phyloP scores from a whole-genome alignment of 2,888 invertebrate genomes.

The Dendrolimus pini region DNA sequence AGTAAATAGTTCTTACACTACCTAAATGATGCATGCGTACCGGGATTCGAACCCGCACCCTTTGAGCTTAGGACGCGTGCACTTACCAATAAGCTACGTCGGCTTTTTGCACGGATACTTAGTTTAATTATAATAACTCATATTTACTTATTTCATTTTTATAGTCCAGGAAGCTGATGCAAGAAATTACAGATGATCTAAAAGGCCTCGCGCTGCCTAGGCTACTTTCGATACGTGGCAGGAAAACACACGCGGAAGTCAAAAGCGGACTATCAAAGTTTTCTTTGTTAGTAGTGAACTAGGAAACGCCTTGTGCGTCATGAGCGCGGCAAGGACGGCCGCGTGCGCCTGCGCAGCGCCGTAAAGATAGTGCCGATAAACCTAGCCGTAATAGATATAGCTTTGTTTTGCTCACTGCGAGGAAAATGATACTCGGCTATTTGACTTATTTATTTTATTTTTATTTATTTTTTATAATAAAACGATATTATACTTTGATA shows the following conservation, averaged over 20 bases:
- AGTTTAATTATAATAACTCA: no score
- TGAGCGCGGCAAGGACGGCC: conserved; percentile 18
- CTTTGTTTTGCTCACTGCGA: conserved; percentile 9
- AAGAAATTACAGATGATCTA: not conserved
- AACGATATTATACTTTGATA: no score
- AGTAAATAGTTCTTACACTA: no score
- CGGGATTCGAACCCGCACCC: no score
- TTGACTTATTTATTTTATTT: no score
- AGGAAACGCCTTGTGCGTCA: conserved; percentile 35
- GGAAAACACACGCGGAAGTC: not conserved
- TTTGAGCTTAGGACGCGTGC: no score
- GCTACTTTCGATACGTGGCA: not conserved
- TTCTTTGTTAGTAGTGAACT: conserved; percentile 32
- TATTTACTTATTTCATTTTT: not conserved
- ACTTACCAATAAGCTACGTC: no score
- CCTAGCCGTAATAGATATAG: conserved; percentile 14
- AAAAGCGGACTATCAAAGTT: conserved; percentile 20
- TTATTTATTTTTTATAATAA: no score
- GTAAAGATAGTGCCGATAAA: conserved; percentile 20
- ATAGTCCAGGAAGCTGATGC: not conserved
- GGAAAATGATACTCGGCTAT: no score
- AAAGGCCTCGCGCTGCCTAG: not conserved
- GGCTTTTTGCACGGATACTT: no score
- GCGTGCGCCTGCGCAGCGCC: conserved; percentile 8
- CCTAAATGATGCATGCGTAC: no score